phyloP scores from a whole-genome alignment of 2,797 vertebrate species.

The Falco concolor region DNA sequence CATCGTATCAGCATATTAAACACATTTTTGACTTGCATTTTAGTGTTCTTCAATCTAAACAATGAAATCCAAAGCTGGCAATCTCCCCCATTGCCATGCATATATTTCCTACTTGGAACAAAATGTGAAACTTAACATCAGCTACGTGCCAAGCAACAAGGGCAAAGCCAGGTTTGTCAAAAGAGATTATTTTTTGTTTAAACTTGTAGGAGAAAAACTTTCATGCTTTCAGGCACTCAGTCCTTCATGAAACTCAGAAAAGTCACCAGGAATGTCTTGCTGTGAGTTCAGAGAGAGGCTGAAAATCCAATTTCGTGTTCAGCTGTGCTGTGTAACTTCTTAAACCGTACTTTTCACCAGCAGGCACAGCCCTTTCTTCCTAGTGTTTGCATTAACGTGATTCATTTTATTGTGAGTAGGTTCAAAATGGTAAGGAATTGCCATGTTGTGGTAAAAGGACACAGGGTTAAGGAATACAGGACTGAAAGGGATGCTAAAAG shows the following conservation, averaged over 20 bases:
- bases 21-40: not conserved
- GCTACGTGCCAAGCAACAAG: not conserved
- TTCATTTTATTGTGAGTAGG: not conserved
- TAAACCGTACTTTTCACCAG: not conserved
- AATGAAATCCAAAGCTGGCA: not conserved
- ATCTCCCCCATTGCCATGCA: not conserved
- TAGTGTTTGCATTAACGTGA: not conserved
- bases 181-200: not conserved
- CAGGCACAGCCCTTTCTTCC: not conserved
- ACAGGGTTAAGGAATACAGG: not conserved
- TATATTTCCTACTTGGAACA: not conserved
- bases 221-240: not conserved
- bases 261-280: not conserved
- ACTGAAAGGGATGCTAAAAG: not conserved
- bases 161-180: not conserved
- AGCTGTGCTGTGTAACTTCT: not conserved
- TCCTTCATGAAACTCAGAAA: not conserved
- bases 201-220: not conserved
- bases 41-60: not conserved
- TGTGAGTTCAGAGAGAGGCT: not conserved
- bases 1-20: not conserved
- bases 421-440: not conserved
- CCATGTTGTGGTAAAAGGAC: not conserved
- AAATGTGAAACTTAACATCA: not conserved
- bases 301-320: not conserved